Evolutionary conservation across 2,888 invertebrate species (phyloP).

Genomic region (Drosophila mimica): DNA sequence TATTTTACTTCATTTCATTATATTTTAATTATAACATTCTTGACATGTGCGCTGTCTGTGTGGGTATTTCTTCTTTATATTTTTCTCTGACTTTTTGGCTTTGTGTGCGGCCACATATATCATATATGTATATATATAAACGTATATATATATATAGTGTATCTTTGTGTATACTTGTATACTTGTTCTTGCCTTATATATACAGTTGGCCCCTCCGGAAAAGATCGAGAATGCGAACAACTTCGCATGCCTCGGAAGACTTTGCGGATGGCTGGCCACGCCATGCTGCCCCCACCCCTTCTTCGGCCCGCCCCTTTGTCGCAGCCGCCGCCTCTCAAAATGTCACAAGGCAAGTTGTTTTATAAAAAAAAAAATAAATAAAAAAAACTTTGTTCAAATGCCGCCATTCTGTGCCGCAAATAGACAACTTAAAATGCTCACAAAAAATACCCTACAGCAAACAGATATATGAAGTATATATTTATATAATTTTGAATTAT

Average conservation of each 20-base stretch:
- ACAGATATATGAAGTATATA: not conserved
- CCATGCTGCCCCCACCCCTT: not conserved
- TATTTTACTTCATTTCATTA: slow-evolving; percentile 49
- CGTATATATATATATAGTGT: slow-evolving; percentile 13
- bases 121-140: slow-evolving; percentile 9
- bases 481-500: not conserved
- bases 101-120: slow-evolving; percentile 32
- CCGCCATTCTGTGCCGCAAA: slow-evolving; percentile 26
- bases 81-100: slow-evolving; percentile 2
- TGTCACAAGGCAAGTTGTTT: slow-evolving; percentile 30
- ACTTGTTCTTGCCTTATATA: slow-evolving; percentile 2
- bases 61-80: slow-evolving; percentile 1
- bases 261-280: slow-evolving; percentile 48
- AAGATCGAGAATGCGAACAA: slow-evolving; percentile 24
- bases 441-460: not conserved
- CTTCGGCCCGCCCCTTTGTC: not conserved
- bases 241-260: slow-evolving; percentile 48
- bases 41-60: slow-evolving; percentile 24
- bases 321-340: slow-evolving; percentile 2
- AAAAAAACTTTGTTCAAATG: slow-evolving; percentile 9
- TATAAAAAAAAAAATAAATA: slow-evolving; percentile 2
- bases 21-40: slow-evolving; percentile 62
- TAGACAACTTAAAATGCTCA: slow-evolving; percentile 1
- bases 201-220: slow-evolving; percentile 7
- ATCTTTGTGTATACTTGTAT: slow-evolving; percentile 10